Evolutionary conservation across 1,140 invertebrate species (phyloP).

Genomic region (Wiebesia pumilae): DNA sequence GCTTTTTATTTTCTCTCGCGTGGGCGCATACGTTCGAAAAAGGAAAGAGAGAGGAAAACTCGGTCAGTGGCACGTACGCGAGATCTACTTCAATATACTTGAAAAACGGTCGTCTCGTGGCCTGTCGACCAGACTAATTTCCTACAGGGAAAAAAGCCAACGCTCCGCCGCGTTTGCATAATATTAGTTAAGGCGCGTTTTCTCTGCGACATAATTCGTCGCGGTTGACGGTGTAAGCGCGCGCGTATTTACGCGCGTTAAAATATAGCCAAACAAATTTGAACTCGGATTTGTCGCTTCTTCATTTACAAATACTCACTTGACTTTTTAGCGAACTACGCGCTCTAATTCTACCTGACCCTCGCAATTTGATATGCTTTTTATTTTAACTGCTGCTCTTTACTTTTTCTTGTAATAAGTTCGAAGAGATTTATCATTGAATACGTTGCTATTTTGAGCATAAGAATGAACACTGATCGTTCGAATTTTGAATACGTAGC

Average conservation of each 20-base stretch:
- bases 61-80: slow-evolving; percentile 46
- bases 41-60: not conserved
- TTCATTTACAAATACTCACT: not conserved
- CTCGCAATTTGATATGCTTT: not conserved
- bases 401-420: no score
- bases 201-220: no score
- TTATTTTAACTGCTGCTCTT: no score
- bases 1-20: not conserved
- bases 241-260: no score
- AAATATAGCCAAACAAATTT: not conserved
- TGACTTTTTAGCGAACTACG: not conserved
- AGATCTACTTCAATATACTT: not conserved
- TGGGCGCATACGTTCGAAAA: not conserved
- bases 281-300: not conserved
- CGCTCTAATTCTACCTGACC: not conserved
- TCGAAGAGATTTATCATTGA: no score
- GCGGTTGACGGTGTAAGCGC: no score
- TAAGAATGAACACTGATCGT: no score
- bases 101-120: not conserved
- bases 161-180: no score
- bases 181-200: no score
- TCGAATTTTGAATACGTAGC: no score
- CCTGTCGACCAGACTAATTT: no score
- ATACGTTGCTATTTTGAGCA: no score
- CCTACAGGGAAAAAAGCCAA: not conserved